Base-by-base conservation (phyloP, 2,113 vertebrate species). In the Tichodroma muraria region DNA sequence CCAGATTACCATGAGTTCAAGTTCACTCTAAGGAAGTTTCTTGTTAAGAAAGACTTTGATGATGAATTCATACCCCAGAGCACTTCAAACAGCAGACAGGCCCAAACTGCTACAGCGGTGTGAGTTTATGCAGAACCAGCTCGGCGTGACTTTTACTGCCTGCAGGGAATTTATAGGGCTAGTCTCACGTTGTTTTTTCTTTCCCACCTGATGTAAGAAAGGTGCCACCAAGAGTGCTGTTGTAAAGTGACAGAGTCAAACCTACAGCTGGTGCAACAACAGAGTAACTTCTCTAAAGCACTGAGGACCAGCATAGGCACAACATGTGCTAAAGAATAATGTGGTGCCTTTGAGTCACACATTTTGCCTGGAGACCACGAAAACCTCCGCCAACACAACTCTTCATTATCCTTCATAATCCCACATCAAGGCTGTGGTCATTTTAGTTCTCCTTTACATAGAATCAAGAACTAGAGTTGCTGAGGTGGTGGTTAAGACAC, bases 141-240 rank as follows among this genome's bases (percentile, higher is more conserved):
- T 85, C 0, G 1, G 30, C 20, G 2, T 10, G 31, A 60, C 28
- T 60, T 88, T 54, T 56, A 77, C n/a, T 10, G 1, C 10, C 6
- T 56, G 42, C 22, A 86, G 77, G 19, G 52, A 70, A 88, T 70
- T 53, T 70, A 42, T 15, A 23, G 38, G 18, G 63, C n/a, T 53
- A 15, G 19, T 38, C 18, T 80, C 10, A 12, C 54, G 80, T n/a
- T 33, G 42, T 16, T 68, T 85, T 79, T 80, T 79, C 50, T 79
- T 80, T 79, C 50, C 12, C 27, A 25, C 10, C 8, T 69, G 13
- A 56, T 4, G 0, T 69, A 65, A 81, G 47, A 70, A 56, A 19
- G 10, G 44, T 84, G 24, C 27, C 15, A 12, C 54, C 0, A 0
- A 4, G 3, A 72, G 25, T 6, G 23, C 45, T 8, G 0, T 18